phyloP scores from a whole-genome alignment of 2,113 vertebrate species.

The pig (Sus scrofa) region DNA sequence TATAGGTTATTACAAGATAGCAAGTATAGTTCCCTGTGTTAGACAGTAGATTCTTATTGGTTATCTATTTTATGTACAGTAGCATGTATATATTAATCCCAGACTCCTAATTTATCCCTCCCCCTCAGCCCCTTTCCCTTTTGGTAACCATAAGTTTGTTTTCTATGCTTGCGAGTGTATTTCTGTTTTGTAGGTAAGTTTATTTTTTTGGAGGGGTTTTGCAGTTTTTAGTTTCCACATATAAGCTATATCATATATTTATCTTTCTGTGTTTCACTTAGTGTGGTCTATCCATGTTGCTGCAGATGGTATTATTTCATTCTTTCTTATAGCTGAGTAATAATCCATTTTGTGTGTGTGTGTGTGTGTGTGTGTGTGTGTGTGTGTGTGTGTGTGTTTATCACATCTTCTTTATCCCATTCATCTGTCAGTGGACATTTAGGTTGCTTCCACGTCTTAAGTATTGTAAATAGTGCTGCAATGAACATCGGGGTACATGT shows the following conservation, averaged over 20 bases:
- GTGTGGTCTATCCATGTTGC: neutral
- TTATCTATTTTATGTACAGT: too few relatives aligned
- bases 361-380: neutral
- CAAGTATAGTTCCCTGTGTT: too few relatives aligned
- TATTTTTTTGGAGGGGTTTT: too few relatives aligned
- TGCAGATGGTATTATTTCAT: neutral
- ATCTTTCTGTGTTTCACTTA: neutral
- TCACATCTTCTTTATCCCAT: neutral
- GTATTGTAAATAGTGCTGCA: neutral
- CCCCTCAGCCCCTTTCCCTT: too few relatives aligned
- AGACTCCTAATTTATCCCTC: too few relatives aligned
- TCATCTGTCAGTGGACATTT: rapidly evolving
- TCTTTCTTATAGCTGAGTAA: neutral
- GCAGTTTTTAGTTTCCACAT: neutral
- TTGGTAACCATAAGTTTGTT: too few relatives aligned
- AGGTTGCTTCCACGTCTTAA: neutral
- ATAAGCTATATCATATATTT: neutral
- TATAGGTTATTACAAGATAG: too few relatives aligned
- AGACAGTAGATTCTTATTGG: too few relatives aligned
- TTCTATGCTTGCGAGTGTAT: too few relatives aligned
- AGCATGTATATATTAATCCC: too few relatives aligned
- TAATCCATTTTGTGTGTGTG: neutral
- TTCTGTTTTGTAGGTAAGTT: too few relatives aligned
- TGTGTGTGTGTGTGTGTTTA: neutral
- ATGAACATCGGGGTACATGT: neutral